These are phyloP conservation scores for Acleris sparsana DNA, from an alignment of 2,888 invertebrate genomes.

Conservation along the genomic window DNA sequence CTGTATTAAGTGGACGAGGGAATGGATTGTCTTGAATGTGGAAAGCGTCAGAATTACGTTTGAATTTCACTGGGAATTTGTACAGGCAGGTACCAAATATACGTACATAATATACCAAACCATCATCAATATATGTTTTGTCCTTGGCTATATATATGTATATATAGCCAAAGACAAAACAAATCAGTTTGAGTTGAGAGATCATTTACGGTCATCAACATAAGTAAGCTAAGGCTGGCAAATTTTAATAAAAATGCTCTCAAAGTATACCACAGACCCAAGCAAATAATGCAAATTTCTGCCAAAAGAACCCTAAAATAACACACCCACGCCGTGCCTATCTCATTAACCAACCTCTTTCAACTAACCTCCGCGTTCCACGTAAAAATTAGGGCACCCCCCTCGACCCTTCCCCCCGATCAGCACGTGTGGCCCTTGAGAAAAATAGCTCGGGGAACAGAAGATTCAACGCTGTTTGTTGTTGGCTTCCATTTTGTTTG, in stretches of 20 bases:
- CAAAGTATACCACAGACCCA: neutral
- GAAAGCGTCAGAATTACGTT: slow-evolving; percentile 25
- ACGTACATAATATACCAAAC: too few species aligned
- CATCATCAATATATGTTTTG: too few species aligned
- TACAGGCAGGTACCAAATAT: too few species aligned
- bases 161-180: too few species aligned
- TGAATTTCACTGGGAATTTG: neutral
- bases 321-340: slow-evolving; percentile 35
- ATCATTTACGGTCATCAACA: too few species aligned
- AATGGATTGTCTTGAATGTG: slow-evolving; percentile 40
- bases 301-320: slow-evolving; percentile 24
- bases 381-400: slow-evolving; percentile 76
- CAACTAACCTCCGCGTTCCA: slow-evolving; percentile 61
- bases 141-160: too few species aligned
- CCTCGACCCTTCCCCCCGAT: slow-evolving; percentile 45
- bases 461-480: slow-evolving; percentile 71
- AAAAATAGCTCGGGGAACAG: slow-evolving; percentile 81
- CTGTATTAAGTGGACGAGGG: slow-evolving; percentile 51
- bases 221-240: neutral
- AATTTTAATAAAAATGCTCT: neutral
- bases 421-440: slow-evolving; percentile 74
- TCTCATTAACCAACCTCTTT: slow-evolving; percentile 59
- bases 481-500: slow-evolving; percentile 37
- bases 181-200: too few species aligned
- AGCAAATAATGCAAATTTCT: neutral